Evolutionary conservation across 2,113 vertebrate genomes (phyloP), one percentile per base, ranked within the genome.

Genomic region (Corythornis cristatus): DNA sequence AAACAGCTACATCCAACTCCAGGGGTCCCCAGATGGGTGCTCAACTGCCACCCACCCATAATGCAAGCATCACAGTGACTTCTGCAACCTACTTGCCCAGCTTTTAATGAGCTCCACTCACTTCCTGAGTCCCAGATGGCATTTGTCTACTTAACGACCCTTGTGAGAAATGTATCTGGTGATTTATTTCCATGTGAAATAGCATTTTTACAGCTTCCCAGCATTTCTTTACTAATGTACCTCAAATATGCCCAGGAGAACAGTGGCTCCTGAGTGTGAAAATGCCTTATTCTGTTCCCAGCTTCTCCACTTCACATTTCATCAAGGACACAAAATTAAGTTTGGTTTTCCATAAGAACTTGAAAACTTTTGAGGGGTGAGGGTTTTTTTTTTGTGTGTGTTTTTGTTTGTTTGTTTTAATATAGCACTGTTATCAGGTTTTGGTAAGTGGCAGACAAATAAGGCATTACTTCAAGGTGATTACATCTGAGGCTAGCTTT

Each of bases 11-110:
- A 0, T 50, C 33, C 58, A 12, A 31, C 33, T n/a, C 80, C 2
- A 2, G 26, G 25, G 0, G 10, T 18, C 4, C 1, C 21, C 1
- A 1, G 35, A 5, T 0, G 0, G 42, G 10, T 17, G 2, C 56
- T 40, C 17, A 6, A 14, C 31, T 25, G 25, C 12, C 8, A 0
- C 15, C 3, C 4, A 4, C 22, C 43, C 42, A 2, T 17, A 43
- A 19, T 7, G 1, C 50, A 6, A 40, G 2, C 58, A 31, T 15
- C 60, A 18, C 6, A 20, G 40, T 0, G 23, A 25, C 46, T 9
- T 29, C 9, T 31, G 42, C 83, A 88, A 22, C 62, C 17, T 71
- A 64, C 45, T 22, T 6, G 21, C 23, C 45, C 28, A 16, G 40
- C 58, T 40, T 26, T 18, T 45, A 28, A 0, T 0, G 5, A 73